Evolutionary conservation across 35 echinoderm and acorn worm genomes (phyloP).

Genomic region (Lytechinus pictus): DNA sequence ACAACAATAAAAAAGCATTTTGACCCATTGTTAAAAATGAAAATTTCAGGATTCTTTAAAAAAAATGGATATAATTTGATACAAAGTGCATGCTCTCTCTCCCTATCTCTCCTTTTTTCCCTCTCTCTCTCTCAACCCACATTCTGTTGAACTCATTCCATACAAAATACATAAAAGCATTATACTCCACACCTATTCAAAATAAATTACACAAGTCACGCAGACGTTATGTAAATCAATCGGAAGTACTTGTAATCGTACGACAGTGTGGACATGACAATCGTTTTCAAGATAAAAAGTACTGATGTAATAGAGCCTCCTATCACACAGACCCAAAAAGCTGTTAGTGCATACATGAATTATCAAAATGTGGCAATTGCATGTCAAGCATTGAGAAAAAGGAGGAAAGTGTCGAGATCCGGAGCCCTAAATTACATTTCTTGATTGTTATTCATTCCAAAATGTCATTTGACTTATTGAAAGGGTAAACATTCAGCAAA

Average conservation of each 20-base stretch:
- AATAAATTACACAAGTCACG: not conserved
- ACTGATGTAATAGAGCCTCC: not conserved
- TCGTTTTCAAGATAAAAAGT: not conserved
- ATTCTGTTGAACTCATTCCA: not conserved
- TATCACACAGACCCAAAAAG: not conserved
- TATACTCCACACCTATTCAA: not conserved
- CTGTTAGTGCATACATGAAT: not conserved
- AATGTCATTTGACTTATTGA: constrained; percentile 5
- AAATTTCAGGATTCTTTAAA: no score
- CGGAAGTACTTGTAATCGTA: not conserved
- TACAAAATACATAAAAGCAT: not conserved
- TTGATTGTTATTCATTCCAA: constrained; percentile 20
- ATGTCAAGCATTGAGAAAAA: not conserved
- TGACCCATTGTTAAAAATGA: no score
- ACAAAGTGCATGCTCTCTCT: no score
- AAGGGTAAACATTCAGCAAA: not conserved
- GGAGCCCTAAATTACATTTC: not conserved
- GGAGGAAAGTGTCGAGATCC: not conserved
- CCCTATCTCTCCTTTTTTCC: no score
- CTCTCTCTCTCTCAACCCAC: no score
- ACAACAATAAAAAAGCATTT: no score
- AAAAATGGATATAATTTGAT: no score
- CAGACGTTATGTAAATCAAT: not conserved
- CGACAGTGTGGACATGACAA: not conserved
- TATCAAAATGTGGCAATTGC: constrained; percentile 3